Base-by-base conservation (phyloP, 2,797 vertebrate genomes). In the Hydrocynus forskahlii region DNA sequence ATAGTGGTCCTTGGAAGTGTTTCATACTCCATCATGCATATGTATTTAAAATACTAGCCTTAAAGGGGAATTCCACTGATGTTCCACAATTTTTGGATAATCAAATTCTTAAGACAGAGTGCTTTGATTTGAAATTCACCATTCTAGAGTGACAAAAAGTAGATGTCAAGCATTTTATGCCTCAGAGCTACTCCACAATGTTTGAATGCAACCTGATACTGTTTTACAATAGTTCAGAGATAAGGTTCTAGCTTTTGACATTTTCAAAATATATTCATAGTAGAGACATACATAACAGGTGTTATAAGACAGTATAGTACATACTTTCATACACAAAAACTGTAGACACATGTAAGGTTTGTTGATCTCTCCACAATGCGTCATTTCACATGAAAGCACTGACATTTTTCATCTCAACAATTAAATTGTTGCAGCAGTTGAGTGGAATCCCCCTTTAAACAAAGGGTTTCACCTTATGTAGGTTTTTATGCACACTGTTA, bases 11-110 rank as follows among this genome's bases (percentile, higher is more conserved):
- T 40, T 29, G 40, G 2, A 21, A 35, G 10, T 6, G 13, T n/a
- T 79, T 13, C 40, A 66, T 54, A 80, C 50, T 80, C 1, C 1
- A n/a, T 80, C 14, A 8, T 57, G 12, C 48, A 48, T 70, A 29
- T 14, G 8, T 35, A 12, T 1, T 13, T 12, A 1, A 48, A 21
- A 45, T 10, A 62, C 21, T 13, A 62, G 1, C 3, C 48, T 13
- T 52, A 52, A 52, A 52, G 48, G 48, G 48, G 48, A 52, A 52
- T 52, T 52, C 48, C 48, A 52, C 43, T 10, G 43, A 45, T 8
- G 43, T 45, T 45, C 7, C 57, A 21, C 21, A 59, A 21, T 10
- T 12, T 23, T 12, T 23, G 9, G 0, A 62, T 14, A 5, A 2
- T 25, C 23, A 60, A 25, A 14, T 63, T 14, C 4, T 16, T 14